Percentiles rank a stretch among this genome's conserved stretches.
phyloP scores from a whole-genome alignment of 2,888 invertebrate species.

The Carabus problematicus region DNA sequence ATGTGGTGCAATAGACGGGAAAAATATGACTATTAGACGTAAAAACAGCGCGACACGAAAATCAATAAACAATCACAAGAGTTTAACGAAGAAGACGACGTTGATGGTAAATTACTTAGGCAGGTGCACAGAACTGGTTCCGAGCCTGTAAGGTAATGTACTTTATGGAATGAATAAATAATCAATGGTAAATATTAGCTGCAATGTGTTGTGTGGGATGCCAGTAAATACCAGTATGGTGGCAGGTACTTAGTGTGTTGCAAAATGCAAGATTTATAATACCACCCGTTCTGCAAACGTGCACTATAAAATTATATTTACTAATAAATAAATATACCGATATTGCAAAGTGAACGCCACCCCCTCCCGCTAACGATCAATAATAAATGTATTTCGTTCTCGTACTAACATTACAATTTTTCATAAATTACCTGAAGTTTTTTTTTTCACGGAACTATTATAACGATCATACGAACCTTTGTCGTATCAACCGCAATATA shows the following conservation, averaged over 20 bases:
- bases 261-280: slow-evolving; percentile 33
- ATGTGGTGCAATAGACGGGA: too few species aligned
- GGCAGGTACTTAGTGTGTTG: slow-evolving; percentile 29
- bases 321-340: background rate
- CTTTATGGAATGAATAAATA: slow-evolving; percentile 36
- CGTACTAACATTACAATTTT: background rate
- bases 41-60: slow-evolving; percentile 20
- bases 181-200: slow-evolving; percentile 33
- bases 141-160: slow-evolving; percentile 11
- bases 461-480: too few species aligned
- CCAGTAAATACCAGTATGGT: slow-evolving; percentile 13
- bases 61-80: slow-evolving; percentile 17
- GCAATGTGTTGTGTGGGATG: slow-evolving; percentile 17
- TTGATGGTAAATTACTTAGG: slow-evolving; percentile 19
- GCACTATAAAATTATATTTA: slow-evolving; percentile 3
- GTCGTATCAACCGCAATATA: too few species aligned
- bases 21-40: slow-evolving; percentile 14
- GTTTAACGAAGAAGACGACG: background rate
- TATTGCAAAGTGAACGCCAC: background rate
- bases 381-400: slow-evolving; percentile 5
- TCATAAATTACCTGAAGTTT: too few species aligned
- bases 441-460: too few species aligned
- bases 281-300: background rate
- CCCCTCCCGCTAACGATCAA: background rate
- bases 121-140: slow-evolving; percentile 24